Base-by-base conservation (phyloP, 2,113 vertebrate species). In the Psittacula cyanocephala region DNA sequence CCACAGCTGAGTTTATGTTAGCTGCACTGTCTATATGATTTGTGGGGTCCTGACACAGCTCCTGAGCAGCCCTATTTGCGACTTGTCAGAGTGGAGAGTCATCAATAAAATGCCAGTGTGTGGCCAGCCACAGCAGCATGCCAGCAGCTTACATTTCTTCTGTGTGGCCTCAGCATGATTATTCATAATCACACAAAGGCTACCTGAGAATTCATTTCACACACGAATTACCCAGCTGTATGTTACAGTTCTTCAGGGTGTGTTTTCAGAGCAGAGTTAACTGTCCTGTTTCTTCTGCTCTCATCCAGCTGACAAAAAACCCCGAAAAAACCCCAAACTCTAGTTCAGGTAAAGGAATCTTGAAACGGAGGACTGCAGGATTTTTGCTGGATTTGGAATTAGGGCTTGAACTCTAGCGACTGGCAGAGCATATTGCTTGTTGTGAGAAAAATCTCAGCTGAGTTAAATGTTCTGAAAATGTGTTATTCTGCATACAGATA, bases 121-220 rank as follows among this genome's bases (percentile, higher is more conserved):
- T n/a, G 53, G 24, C 63, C 60, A 62, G 63, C 17, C 0, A 0
- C 31, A 53, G 11, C 44, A 33, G 59, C 0, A 0, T n/a, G 46
- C 44, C 44, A 17, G 74, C 2, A 3, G 17, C 52, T 59, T 35
- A 28, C 19, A 3, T 65, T 87, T 86, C 3, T 6, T 87, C 65
- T 3, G 1, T 1, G 0, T 53, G 46, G 59, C 55, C 68, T 76
- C 5, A 11, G 33, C 0, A 0, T 25, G 33, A 52, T 82, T 65
- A 53, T 57, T 46, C 53, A 23, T 75, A 43, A 74, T 77, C 37
- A 53, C 35, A 75, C 29, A 52, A 91, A 84, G 27, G 28, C 23
- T 79, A 49, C 49, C 39, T 67, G 82, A 76, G 88, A 90, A 72
- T 79, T 79, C 7, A 79, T 79, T 80, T 82, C 41, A 41, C 44